Evolutionary conservation across 2,888 invertebrate species (phyloP).

Genomic region (Chirona hameri): DNA sequence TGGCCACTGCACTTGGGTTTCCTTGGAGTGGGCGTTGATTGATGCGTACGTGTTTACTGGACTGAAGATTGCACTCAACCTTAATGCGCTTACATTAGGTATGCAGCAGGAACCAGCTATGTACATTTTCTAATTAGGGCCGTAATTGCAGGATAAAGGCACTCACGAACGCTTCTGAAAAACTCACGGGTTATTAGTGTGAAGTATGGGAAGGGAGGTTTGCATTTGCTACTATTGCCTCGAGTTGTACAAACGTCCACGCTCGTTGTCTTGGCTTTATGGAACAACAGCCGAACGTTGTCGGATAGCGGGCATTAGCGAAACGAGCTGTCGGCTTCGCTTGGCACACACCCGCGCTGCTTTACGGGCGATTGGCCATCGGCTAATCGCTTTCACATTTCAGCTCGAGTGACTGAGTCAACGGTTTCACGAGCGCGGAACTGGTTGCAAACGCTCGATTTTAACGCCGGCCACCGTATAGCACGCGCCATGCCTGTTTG

Average conservation of each 20-base stretch:
- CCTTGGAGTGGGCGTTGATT: neutral
- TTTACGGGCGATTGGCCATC: too few species aligned
- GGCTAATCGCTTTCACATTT: too few species aligned
- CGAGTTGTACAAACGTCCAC: neutral
- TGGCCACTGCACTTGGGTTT: slow-evolving; percentile 4
- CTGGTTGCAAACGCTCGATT: too few species aligned
- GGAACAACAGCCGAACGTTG: neutral
- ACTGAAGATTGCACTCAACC: neutral
- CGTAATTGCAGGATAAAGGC: neutral
- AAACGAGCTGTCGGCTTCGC: neutral
- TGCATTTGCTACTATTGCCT: neutral
- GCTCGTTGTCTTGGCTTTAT: neutral
- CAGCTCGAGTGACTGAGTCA: too few species aligned
- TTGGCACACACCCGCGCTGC: too few species aligned
- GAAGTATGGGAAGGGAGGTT: neutral
- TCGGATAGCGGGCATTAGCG: neutral
- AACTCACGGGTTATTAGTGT: neutral
- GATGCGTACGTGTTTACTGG: neutral
- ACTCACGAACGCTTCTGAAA: neutral
- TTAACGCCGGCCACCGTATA: too few species aligned
- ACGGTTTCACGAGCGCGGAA: too few species aligned
- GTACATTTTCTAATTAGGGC: neutral
- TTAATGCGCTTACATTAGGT: neutral
- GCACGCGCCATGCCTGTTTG: too few species aligned
- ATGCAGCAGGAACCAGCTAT: neutral